These are phyloP conservation scores for Taxidea taxus DNA, from an alignment of 2,113 vertebrate species.

Conservation along the genomic window DNA sequence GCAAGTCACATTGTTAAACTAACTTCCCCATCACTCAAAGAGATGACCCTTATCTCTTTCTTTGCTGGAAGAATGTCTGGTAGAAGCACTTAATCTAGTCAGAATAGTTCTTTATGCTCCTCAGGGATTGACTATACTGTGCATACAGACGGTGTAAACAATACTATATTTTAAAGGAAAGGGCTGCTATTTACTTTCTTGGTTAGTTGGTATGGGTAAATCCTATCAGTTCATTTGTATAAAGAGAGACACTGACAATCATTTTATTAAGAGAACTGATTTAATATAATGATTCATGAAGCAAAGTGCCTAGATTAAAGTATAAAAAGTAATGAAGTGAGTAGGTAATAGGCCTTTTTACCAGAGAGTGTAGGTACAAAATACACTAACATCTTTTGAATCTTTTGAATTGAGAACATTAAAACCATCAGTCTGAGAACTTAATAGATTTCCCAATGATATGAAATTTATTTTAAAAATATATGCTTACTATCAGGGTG, in stretches of 20 bases:
- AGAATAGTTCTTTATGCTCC: conserved; percentile 20
- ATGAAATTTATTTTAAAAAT: background rate
- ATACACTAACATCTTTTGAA: background rate
- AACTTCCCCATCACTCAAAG: background rate
- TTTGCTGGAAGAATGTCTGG: background rate
- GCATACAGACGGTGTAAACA: background rate
- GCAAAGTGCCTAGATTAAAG: background rate
- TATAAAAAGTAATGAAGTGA: background rate
- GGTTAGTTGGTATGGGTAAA: conserved; percentile 19
- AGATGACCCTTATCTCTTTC: conserved; percentile 50
- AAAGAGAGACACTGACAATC: background rate
- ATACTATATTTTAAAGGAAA: background rate
- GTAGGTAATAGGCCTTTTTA: background rate
- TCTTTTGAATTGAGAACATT: background rate
- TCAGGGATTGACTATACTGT: background rate
- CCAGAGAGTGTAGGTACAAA: background rate
- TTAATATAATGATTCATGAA: conserved; percentile 11
- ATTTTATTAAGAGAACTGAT: background rate
- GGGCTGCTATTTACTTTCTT: background rate
- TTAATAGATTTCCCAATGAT: background rate
- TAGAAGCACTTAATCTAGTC: conserved; percentile 37
- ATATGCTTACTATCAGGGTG: background rate
- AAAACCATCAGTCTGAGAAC: background rate
- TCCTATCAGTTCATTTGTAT: background rate
- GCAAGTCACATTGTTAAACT: conserved; percentile 17